These are phyloP conservation scores for Drosophila anceps DNA, from an alignment of 2,888 invertebrate genomes.

Conservation along the genomic window DNA sequence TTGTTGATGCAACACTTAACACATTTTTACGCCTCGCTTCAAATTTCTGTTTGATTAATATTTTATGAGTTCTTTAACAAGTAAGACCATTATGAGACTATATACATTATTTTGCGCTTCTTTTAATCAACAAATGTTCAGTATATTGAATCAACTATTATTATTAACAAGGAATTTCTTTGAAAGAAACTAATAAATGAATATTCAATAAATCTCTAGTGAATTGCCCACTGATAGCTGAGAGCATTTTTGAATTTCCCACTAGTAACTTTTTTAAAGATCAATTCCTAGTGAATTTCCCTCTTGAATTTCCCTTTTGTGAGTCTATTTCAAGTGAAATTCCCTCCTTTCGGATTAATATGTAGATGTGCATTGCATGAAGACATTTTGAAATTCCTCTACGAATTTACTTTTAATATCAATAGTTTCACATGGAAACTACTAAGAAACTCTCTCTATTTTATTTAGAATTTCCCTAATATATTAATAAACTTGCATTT, in stretches of 20 bases:
- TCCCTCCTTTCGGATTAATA: too few relatives aligned
- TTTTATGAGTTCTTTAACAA: background rate
- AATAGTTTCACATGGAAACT: too few relatives aligned
- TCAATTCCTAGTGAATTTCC: background rate
- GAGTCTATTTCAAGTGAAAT: background rate
- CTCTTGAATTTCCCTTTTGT: too few relatives aligned
- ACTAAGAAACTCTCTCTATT: too few relatives aligned
- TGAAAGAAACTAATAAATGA: background rate
- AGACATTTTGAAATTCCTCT: too few relatives aligned
- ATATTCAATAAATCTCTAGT: background rate
- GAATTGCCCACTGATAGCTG: background rate
- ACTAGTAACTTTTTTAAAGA: background rate
- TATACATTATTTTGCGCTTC: background rate
- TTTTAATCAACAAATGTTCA: background rate
- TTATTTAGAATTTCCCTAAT: too few relatives aligned
- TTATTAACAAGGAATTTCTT: background rate
- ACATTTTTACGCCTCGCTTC: background rate
- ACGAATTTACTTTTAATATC: too few relatives aligned
- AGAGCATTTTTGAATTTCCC: background rate
- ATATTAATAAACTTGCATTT: too few relatives aligned
- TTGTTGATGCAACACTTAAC: background rate
- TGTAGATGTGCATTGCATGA: too few relatives aligned
- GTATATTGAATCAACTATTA: background rate
- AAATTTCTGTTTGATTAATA: background rate
- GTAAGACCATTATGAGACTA: background rate